phyloP scores from a whole-genome alignment of 2,888 invertebrate genomes.

The Tiphia femorata region DNA sequence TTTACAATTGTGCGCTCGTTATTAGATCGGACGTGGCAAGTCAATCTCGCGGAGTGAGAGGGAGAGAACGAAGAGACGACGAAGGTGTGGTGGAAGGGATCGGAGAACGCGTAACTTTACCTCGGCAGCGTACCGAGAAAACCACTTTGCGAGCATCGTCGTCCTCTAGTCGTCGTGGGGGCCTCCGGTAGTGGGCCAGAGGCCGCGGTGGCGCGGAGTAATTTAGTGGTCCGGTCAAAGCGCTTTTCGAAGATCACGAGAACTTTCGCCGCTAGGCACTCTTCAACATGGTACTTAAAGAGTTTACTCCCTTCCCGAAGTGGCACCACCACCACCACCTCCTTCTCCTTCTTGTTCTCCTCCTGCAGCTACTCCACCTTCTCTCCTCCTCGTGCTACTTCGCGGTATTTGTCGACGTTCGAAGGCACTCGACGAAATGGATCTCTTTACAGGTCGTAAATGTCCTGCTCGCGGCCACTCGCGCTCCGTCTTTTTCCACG shows the following conservation, averaged over 20 bases:
- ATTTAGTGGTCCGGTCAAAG: slow-evolving; percentile 26
- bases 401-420: slow-evolving; percentile 48
- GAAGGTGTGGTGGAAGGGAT: too few species aligned
- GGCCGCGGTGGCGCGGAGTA: too few species aligned
- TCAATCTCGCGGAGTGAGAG: too few species aligned
- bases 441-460: slow-evolving; percentile 49
- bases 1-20: too few species aligned
- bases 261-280: slow-evolving; percentile 13
- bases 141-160: too few species aligned
- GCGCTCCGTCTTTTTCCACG: slow-evolving; percentile 32
- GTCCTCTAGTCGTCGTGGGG: too few species aligned
- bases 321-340: background rate
- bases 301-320: slow-evolving; percentile 37
- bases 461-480: slow-evolving; percentile 22
- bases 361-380: background rate
- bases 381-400: slow-evolving; percentile 18
- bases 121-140: too few species aligned
- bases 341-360: background rate
- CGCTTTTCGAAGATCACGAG: slow-evolving; percentile 11
- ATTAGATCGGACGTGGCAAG: too few species aligned
- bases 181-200: too few species aligned
- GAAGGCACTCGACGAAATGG: slow-evolving; percentile 47
- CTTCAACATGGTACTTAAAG: slow-evolving; percentile 38
- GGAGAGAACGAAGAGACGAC: too few species aligned
- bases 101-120: too few species aligned